Evolutionary conservation across 2,888 invertebrate species (phyloP).

Genomic region (Yponomeuta evonymella): DNA sequence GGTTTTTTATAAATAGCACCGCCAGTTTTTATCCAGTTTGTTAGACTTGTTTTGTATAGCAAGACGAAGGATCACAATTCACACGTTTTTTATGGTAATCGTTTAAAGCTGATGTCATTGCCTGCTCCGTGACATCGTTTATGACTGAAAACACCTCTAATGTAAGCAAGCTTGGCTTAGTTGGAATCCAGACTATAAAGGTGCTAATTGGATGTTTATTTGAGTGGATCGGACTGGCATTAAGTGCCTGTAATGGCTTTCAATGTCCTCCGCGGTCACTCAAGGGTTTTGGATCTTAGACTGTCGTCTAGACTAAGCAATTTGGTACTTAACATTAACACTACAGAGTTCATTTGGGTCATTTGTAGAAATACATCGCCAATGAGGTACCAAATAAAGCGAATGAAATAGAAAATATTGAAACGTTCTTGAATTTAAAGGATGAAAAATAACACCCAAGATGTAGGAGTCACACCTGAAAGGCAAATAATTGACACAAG

Average conservation of each 20-base stretch:
- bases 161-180: constrained; percentile 1
- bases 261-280: not conserved
- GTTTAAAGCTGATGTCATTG: constrained; percentile 11
- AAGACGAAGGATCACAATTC: not conserved
- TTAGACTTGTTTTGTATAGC: not conserved
- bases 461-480: too few species aligned
- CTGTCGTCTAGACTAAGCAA: too few species aligned
- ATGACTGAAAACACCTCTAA: not conserved
- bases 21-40: not conserved
- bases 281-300: too few species aligned
- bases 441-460: too few species aligned
- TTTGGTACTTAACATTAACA: too few species aligned
- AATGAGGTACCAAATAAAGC: too few species aligned
- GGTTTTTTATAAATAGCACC: too few species aligned
- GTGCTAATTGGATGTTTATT: not conserved
- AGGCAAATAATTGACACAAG: not conserved
- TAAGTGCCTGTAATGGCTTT: not conserved
- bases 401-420: too few species aligned
- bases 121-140: constrained; percentile 2
- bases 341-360: too few species aligned
- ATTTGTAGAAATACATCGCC: too few species aligned
- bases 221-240: not conserved
- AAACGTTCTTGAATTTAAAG: too few species aligned
- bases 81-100: constrained; percentile 14
- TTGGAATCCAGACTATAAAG: not conserved